A percentile compares a stretch with the other conserved stretches of the same genome.
Conservation (phyloP, 2,113 vertebrate species). For the Ranitomeya imitator region DNA sequence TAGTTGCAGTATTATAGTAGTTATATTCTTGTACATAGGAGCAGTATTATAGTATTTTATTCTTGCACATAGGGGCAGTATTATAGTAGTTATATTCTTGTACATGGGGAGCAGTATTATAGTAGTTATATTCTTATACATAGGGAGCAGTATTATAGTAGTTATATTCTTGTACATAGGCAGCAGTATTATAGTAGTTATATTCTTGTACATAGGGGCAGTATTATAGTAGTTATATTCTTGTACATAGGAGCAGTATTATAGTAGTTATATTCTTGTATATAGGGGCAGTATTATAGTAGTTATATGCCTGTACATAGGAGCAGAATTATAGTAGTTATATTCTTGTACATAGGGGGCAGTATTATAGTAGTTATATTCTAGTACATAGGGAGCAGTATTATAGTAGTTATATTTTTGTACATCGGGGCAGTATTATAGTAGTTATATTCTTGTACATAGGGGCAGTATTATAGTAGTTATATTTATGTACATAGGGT, state of each 20-base stretch:
- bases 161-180: background rate
- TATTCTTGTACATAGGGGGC: too few species aligned
- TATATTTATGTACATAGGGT: background rate
- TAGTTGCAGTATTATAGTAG: background rate
- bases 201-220: background rate
- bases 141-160: background rate
- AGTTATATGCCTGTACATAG: too few species aligned
- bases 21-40: background rate
- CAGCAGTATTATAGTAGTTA: background rate
- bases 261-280: too few species aligned
- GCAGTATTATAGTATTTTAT: background rate
- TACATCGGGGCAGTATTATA: background rate
- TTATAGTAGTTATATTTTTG: background rate
- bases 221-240: slow-evolving; percentile 20
- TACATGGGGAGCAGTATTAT: background rate
- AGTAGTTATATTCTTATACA: background rate
- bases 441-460: slow-evolving; percentile 7
- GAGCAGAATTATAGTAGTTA: too few species aligned
- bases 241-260: background rate
- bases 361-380: too few species aligned
- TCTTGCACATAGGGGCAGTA: background rate
- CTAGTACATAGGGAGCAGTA: too few species aligned
- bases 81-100: slow-evolving; percentile 13
- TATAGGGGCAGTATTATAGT: too few species aligned
- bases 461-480: background rate